A percentile compares a stretch with the other conserved stretches of the same genome.
These are phyloP conservation scores for Cyclura pinguis DNA, from an alignment of 2,797 vertebrate genomes.

Conservation along the genomic window DNA sequence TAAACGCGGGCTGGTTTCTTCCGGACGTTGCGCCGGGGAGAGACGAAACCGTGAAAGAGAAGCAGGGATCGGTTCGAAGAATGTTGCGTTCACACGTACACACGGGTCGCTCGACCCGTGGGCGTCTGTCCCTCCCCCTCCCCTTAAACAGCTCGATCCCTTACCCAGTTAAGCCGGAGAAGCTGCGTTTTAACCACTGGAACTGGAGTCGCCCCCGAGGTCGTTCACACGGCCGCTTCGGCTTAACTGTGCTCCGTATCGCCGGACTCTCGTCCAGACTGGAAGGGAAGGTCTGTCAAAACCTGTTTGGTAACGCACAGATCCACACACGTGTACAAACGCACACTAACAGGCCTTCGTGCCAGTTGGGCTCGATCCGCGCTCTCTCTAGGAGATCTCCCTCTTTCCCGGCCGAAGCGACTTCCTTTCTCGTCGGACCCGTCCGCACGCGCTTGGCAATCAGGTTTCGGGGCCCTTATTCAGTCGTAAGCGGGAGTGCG, in stretches of 20 bases:
- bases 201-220: neutral
- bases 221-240: neutral
- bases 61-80: slow-evolving; percentile 22
- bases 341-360: too few species aligned
- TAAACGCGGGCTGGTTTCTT: too few species aligned
- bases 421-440: neutral
- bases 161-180: neutral
- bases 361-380: neutral
- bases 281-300: neutral
- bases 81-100: neutral
- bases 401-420: neutral
- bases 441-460: neutral
- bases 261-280: neutral
- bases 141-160: neutral
- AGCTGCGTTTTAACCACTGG: neutral
- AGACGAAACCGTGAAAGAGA: slow-evolving; percentile 43
- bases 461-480: neutral
- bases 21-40: too few species aligned
- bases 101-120: too few species aligned
- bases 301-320: neutral
- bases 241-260: neutral
- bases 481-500: neutral
- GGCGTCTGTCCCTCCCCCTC: neutral
- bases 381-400: neutral
- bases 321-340: too few species aligned